Evolutionary conservation across 2,113 vertebrate species (phyloP).

Genomic region (Entomyzon cyanotis): DNA sequence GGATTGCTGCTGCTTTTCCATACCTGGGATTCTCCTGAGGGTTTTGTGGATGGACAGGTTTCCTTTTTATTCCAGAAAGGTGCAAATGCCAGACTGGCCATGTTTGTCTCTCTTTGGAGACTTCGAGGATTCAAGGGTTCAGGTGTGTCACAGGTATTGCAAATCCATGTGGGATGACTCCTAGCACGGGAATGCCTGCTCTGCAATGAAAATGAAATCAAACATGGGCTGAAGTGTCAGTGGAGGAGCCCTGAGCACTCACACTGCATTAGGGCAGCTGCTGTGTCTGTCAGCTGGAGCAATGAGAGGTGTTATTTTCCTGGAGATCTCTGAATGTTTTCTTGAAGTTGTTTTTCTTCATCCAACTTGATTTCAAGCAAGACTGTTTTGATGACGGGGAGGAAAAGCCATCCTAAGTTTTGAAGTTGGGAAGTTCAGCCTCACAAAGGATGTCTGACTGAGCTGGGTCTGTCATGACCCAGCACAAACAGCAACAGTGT

Average conservation of each 20-base stretch:
- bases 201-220: not conserved
- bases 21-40: accelerated
- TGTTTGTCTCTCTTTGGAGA: not conserved
- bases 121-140: not conserved
- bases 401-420: not conserved
- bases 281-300: not conserved
- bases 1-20: not conserved
- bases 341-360: not conserved
- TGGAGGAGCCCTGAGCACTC: not conserved
- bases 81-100: not conserved
- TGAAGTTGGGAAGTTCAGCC: not conserved
- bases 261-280: not conserved
- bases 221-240: not conserved
- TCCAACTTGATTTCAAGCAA: not conserved
- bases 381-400: too few species aligned
- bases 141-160: not conserved
- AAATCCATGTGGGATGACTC: not conserved
- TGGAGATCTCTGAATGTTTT: not conserved
- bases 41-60: not conserved
- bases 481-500: not conserved
- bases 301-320: accelerated
- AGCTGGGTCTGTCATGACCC: not conserved
- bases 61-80: not conserved
- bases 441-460: not conserved
- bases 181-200: not conserved